Conservation (phyloP, 2,113 vertebrate genomes). For the Formicarius rufipectus region DNA sequence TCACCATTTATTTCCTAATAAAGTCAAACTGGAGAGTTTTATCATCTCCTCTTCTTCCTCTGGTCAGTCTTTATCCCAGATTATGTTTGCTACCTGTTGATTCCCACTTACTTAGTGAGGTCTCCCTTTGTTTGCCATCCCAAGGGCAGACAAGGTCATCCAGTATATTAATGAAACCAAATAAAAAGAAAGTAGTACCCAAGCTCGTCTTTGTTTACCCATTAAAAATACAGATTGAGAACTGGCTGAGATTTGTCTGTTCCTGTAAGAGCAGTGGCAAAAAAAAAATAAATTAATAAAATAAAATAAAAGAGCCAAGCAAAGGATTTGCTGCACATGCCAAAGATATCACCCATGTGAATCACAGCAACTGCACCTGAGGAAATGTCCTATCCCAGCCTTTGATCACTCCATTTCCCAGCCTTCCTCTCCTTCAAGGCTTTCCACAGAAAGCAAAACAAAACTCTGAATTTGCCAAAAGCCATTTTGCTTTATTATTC, state of each 20-base stretch:
- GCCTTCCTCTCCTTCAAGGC: background rate
- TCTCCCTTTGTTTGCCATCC: background rate
- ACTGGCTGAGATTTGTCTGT: background rate
- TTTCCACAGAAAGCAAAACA: conserved; percentile 33
- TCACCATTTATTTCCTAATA: background rate
- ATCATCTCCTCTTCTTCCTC: background rate
- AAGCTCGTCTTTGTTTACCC: background rate
- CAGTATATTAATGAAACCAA: background rate
- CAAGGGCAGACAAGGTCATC: background rate
- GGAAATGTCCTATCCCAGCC: background rate
- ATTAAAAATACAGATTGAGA: background rate
- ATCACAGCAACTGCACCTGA: background rate
- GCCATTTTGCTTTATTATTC: conserved; percentile 56
- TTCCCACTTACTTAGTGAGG: background rate
- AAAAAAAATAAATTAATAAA: too few species aligned
- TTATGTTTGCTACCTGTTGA: background rate
- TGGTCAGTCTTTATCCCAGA: background rate
- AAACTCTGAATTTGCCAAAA: background rate
- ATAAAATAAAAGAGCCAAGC: too few species aligned
- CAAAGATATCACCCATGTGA: background rate
- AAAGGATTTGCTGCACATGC: background rate
- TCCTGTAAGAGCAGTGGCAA: background rate
- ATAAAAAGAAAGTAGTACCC: background rate
- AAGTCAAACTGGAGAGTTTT: background rate
- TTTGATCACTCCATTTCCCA: background rate